These are phyloP conservation scores for Tridacna crocea DNA, from an alignment of 2,888 invertebrate genomes.

Conservation along the genomic window DNA sequence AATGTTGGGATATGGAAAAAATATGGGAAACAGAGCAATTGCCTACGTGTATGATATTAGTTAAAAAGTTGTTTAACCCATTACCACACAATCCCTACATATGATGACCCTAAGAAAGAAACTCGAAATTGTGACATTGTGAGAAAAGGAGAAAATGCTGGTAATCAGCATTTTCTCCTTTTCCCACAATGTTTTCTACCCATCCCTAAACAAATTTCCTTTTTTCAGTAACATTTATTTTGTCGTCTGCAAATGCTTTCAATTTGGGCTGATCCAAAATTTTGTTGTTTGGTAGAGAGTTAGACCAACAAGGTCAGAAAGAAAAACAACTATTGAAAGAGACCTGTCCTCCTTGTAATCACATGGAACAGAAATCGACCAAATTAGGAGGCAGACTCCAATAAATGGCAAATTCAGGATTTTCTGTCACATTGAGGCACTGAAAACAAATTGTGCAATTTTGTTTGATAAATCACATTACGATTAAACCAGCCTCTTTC, in stretches of 20 bases:
- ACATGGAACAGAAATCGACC: constrained; percentile 18
- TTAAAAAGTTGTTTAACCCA: too few species aligned
- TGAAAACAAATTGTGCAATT: constrained; percentile 29
- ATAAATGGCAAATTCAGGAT: constrained; percentile 14
- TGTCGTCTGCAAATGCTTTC: too few species aligned
- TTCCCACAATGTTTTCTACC: background rate
- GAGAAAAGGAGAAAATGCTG: background rate
- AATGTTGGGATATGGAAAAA: too few species aligned
- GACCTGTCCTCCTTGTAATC: constrained; percentile 13
- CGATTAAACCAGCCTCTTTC: constrained; percentile 13
- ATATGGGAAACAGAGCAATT: too few species aligned
- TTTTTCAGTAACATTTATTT: too few species aligned
- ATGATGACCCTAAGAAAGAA: too few species aligned
- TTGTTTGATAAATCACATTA: constrained; percentile 26
- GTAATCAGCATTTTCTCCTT: background rate
- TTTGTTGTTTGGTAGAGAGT: background rate
- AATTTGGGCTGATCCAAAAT: background rate
- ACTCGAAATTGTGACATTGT: too few species aligned
- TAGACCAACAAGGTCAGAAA: too few species aligned
- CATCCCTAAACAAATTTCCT: background rate
- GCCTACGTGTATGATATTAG: too few species aligned
- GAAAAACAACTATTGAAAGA: background rate
- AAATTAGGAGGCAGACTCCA: constrained; percentile 15
- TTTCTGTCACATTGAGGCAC: constrained; percentile 5
- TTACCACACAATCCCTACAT: too few species aligned